Evolutionary conservation across 92 coral and sea anemone species (phyloP).

Genomic region (Micromussa lordhowensis): DNA sequence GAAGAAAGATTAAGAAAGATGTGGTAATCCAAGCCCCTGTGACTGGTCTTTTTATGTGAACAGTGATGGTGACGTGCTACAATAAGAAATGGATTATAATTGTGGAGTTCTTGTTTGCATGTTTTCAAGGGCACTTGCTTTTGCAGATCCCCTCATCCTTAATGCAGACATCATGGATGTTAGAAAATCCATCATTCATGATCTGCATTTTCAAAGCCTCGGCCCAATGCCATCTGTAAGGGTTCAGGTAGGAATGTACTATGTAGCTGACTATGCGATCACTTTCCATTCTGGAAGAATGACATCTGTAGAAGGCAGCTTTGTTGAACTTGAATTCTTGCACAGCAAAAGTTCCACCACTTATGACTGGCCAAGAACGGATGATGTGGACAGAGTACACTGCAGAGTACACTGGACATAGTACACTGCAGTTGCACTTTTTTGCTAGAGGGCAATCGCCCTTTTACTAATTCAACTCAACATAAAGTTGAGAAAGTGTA

Average conservation of each 20-base stretch:
- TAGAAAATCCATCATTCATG: constrained; percentile 41
- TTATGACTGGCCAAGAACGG: too few species aligned
- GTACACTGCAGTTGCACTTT: constrained; percentile 27
- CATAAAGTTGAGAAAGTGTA: too few species aligned
- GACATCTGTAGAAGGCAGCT: too few species aligned
- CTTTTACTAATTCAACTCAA: neutral
- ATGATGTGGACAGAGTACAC: constrained; percentile 34
- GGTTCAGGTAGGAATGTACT: constrained; percentile 27
- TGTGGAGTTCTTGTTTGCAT: constrained; percentile 38
- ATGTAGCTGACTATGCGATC: too few species aligned
- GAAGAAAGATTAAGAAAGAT: constrained; percentile 43
- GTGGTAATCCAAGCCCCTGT: neutral
- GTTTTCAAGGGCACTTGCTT: constrained; percentile 36
- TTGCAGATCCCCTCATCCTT: constrained; percentile 12
- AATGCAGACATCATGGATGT: constrained; percentile 27
- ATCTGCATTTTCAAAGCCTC: constrained; percentile 36
- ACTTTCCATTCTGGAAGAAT: too few species aligned
- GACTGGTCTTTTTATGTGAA: constrained; percentile 32
- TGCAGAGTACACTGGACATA: too few species aligned
- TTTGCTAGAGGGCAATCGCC: neutral
- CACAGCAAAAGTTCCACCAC: too few species aligned
- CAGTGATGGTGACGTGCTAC: constrained; percentile 17
- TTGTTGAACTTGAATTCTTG: too few species aligned
- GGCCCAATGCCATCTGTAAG: constrained; percentile 39
- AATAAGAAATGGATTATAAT: constrained; percentile 24